Evolutionary conservation across 2,113 vertebrate species (phyloP).

Genomic region (Nesoenas mayeri): DNA sequence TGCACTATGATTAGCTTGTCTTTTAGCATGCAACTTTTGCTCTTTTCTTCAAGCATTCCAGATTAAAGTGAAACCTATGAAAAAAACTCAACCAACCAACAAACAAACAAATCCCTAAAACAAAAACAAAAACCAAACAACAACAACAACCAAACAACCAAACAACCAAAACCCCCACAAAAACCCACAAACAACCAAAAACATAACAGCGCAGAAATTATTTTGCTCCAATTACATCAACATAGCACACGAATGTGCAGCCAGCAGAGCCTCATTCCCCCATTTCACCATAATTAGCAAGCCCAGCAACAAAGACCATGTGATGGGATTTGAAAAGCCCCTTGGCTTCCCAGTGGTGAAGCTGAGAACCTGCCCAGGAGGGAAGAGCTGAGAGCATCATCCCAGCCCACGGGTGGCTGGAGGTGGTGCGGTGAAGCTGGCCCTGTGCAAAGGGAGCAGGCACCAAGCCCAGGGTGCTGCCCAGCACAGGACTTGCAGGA

Average conservation of each 20-base stretch:
- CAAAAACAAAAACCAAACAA: too few relatives aligned
- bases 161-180: too few relatives aligned
- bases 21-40: background rate
- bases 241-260: background rate
- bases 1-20: background rate
- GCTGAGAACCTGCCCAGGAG: background rate
- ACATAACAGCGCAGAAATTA: background rate
- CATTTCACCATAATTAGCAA: background rate
- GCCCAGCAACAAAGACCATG: accelerated
- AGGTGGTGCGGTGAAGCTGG: background rate
- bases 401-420: background rate
- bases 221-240: background rate
- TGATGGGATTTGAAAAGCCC: background rate
- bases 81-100: background rate
- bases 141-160: too few relatives aligned
- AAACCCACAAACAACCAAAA: background rate
- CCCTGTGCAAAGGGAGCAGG: background rate
- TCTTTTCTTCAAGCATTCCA: background rate
- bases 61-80: background rate
- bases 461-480: background rate
- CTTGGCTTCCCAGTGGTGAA: background rate
- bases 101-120: too few relatives aligned
- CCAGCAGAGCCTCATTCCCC: background rate
- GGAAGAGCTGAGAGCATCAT: background rate
- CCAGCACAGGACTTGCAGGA: background rate